A percentile compares a stretch with the other conserved stretches of the same genome.
Evolutionary conservation across 2,113 vertebrate species (phyloP).

Genomic region (Daphoenositta chrysoptera): DNA sequence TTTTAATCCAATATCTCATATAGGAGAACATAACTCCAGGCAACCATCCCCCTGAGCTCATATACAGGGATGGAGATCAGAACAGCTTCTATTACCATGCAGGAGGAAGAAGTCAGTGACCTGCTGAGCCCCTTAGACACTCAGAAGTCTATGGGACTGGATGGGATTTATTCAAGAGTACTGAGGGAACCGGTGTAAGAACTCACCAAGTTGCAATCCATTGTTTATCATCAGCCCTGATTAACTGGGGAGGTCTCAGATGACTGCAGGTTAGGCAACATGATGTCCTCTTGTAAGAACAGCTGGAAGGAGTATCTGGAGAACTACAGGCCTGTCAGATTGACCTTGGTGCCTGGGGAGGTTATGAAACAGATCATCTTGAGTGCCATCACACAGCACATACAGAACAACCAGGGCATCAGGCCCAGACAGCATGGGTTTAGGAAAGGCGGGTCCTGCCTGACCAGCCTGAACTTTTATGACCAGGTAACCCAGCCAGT

Average conservation of each 20-base stretch:
- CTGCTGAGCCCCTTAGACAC: background rate
- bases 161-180: background rate
- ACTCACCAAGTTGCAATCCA: background rate
- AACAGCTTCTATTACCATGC: background rate
- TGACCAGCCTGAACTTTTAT: background rate
- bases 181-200: accelerated
- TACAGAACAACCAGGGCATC: background rate
- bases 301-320: background rate
- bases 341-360: background rate
- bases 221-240: background rate
- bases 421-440: background rate
- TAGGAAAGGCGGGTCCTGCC: background rate
- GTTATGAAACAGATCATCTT: background rate
- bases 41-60: background rate
- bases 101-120: background rate
- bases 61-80: background rate
- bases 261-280: background rate
- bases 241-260: no score
- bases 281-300: background rate
- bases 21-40: background rate
- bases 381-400: background rate
- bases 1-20: background rate
- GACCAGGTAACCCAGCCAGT: background rate
- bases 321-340: background rate
- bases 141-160: accelerated